Percentiles rank a stretch among this genome's conserved stretches.
Conservation (phyloP, 2,113 vertebrate species). For the Phalacrocorax carbo region DNA sequence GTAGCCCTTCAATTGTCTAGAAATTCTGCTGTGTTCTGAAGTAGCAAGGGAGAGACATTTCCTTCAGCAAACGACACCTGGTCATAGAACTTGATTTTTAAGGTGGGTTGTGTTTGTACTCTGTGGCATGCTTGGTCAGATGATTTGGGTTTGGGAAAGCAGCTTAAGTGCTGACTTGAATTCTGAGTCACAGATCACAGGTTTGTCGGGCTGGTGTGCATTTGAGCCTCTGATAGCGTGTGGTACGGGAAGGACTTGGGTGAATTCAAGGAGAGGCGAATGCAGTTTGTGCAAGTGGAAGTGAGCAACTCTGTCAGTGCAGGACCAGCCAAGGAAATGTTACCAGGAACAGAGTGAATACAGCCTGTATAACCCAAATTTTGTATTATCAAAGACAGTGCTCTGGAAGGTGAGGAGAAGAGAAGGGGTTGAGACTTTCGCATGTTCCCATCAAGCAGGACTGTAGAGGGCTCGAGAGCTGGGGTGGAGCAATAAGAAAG, state of each 20-base stretch:
- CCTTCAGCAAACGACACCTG: not conserved
- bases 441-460: not conserved
- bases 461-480: not conserved
- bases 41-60: not conserved
- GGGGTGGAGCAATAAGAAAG: not conserved
- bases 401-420: not conserved
- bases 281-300: not conserved
- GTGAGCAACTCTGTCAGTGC: not conserved
- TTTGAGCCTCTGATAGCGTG: not conserved
- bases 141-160: slow-evolving; percentile 48
- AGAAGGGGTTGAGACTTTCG: not conserved
- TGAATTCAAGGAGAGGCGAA: not conserved
- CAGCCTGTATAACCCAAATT: not conserved
- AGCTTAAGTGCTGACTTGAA: slow-evolving; percentile 1
- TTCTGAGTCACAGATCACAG: not conserved
- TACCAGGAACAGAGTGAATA: not conserved
- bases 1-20: not conserved
- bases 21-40: not conserved
- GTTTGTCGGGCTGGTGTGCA: not conserved
- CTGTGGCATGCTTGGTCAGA: not conserved
- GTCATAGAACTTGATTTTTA: not conserved
- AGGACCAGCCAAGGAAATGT: not conserved
- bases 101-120: not conserved
- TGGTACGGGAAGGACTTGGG: fast-evolving
- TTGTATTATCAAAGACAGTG: not conserved